Evolutionary conservation across 2,113 vertebrate genomes (phyloP), one percentile per base, ranked within the genome.

Genomic region (Clarias batrachus): DNA sequence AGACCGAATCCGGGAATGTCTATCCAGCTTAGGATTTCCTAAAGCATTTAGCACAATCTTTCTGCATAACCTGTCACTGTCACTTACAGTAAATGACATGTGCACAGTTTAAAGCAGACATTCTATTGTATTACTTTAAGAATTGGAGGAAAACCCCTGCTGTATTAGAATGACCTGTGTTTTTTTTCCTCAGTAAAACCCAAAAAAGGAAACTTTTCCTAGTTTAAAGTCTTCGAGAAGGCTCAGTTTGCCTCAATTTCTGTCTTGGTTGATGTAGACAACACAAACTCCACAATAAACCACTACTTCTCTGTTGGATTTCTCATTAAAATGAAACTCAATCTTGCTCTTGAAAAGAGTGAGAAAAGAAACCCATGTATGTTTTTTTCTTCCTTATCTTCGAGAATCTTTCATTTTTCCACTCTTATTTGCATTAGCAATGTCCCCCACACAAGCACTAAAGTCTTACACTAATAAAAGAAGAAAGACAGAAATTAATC

Each of bases 61-160:
- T 57, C 54, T n/a, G 74, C 74, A 27, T 54, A 56, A 77, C 52
- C n/a, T 30, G 76, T 57, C n/a, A 78, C 74, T 56, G 41, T 76
- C 23, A 54, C 48, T 54, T 77, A 33, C 30, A 33, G 30, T 33
- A 54, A 56, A 56, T 54, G 19, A 25, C 25, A 27, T 27, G 25
- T 77, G 7, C 23, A 10, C 4, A 4, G 21, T 74, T 48, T 74
- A 48, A 11, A 48, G 71, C 21, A 74, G 37, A 48, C 4, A 3
- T 74, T 71, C 12, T 48, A 74, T n/a, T 59, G 57, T 5, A 70
- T 41, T 21, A 21, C 33, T 70, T 70, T 8, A 33, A 30, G 63
- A 65, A 33, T 14, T 30, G 10, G 5, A 14, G 25, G n/a, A 13
- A 68, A 68, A 30, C 13, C 2, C 66, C 16, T 14, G 33, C 63